Conservation (phyloP, 2,797 vertebrate genomes). For the Anableps anableps region DNA sequence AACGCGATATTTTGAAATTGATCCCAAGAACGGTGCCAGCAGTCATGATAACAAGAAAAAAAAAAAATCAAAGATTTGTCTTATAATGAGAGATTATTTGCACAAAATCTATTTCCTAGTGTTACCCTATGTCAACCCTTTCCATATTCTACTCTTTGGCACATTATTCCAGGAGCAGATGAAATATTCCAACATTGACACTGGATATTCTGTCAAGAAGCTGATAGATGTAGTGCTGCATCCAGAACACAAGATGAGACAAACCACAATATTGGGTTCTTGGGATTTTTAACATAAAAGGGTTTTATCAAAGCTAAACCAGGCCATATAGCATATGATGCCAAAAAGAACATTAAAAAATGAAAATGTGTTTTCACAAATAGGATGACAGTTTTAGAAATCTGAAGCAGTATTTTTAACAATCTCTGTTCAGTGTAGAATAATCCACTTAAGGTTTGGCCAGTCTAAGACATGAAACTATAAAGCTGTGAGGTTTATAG, state of each 20-base stretch:
- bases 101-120: neutral
- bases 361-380: neutral
- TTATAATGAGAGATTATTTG: neutral
- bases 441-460: neutral
- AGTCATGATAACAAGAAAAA: neutral
- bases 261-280: neutral
- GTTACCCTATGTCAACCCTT: neutral
- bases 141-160: neutral
- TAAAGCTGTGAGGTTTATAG: neutral
- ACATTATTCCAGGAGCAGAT: neutral
- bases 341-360: neutral
- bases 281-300: neutral
- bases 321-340: neutral
- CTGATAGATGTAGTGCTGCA: neutral
- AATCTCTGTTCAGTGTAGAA: neutral
- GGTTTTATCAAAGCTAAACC: neutral
- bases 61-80: neutral
- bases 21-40: neutral
- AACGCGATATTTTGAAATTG: neutral
- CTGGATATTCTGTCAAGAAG: neutral
- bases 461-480: neutral
- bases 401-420: neutral
- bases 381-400: neutral
- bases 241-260: neutral
- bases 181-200: neutral